Percentiles rank a stretch among this genome's conserved stretches.
These are phyloP conservation scores for Fregetta grallaria DNA, from an alignment of 2,113 vertebrate genomes.

Conservation along the genomic window DNA sequence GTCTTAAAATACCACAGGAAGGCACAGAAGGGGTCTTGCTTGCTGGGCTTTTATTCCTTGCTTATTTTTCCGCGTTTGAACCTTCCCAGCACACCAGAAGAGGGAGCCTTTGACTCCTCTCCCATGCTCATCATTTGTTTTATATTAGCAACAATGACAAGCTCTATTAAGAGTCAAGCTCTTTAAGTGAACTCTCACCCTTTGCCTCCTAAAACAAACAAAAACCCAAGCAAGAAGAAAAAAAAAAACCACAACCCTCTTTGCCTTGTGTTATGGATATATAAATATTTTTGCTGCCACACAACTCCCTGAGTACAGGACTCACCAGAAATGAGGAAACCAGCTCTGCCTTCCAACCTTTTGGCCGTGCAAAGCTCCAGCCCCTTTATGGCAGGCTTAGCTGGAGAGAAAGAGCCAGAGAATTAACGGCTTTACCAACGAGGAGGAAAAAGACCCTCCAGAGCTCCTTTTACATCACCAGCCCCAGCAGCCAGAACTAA, in stretches of 20 bases:
- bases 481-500: background rate
- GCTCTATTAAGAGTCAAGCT: constrained; percentile 57
- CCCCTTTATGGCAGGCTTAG: background rate
- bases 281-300: background rate
- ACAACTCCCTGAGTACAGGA: background rate
- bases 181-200: constrained; percentile 42
- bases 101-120: constrained; percentile 45
- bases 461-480: background rate
- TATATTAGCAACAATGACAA: constrained; percentile 64
- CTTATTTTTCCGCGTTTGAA: constrained; percentile 5
- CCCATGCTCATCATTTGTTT: constrained; percentile 54
- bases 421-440: background rate
- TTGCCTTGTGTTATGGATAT: background rate
- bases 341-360: background rate
- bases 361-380: background rate
- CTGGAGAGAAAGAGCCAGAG: background rate
- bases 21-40: background rate
- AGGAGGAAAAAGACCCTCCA: background rate
- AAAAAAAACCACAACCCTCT: background rate
- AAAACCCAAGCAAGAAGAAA: background rate
- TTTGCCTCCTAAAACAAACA: constrained; percentile 44
- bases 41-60: background rate
- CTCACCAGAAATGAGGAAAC: background rate
- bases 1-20: background rate
- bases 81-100: constrained; percentile 52